phyloP scores from a whole-genome alignment of 1,140 invertebrate species.

The Dendroctonus ponderosae region DNA sequence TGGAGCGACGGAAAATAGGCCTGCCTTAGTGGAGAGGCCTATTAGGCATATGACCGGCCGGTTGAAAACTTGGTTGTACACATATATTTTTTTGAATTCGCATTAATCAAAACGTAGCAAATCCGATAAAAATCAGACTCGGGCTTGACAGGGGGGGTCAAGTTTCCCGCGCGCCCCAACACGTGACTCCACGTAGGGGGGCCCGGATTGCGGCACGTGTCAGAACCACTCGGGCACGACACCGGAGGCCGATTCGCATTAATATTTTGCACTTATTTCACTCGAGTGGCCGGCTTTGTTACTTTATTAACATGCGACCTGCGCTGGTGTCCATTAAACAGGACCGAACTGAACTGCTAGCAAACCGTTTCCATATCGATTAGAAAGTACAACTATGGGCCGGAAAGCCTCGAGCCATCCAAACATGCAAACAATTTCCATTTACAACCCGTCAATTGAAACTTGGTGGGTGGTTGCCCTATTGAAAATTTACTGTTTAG shows the following conservation, averaged over 20 bases:
- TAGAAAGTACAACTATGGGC: too few relatives aligned
- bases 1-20: slow-evolving; percentile 25
- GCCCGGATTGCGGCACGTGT: slow-evolving; percentile 25
- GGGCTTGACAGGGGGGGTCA: slow-evolving; percentile 11
- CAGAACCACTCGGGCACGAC: slow-evolving; percentile 30
- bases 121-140: slow-evolving; percentile 26
- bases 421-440: too few relatives aligned
- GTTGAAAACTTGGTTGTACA: not conserved
- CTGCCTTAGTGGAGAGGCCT: slow-evolving; percentile 2
- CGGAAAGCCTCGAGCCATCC: too few relatives aligned
- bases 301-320: slow-evolving; percentile 18
- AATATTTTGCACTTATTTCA: slow-evolving; percentile 35
- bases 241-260: slow-evolving; percentile 25
- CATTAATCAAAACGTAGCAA: slow-evolving; percentile 18
- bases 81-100: slow-evolving; percentile 5
- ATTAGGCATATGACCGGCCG: slow-evolving; percentile 1
- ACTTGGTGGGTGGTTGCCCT: too few relatives aligned
- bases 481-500: too few relatives aligned
- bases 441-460: too few relatives aligned
- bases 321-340: not conserved
- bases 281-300: slow-evolving; percentile 32
- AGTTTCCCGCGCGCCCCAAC: slow-evolving; percentile 9
- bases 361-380: too few relatives aligned
- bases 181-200: slow-evolving; percentile 21
- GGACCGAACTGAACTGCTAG: too few relatives aligned